Percentiles rank a stretch among this genome's conserved stretches.
phyloP scores from a whole-genome alignment of 2,797 vertebrate genomes.

The Staurois parvus region DNA sequence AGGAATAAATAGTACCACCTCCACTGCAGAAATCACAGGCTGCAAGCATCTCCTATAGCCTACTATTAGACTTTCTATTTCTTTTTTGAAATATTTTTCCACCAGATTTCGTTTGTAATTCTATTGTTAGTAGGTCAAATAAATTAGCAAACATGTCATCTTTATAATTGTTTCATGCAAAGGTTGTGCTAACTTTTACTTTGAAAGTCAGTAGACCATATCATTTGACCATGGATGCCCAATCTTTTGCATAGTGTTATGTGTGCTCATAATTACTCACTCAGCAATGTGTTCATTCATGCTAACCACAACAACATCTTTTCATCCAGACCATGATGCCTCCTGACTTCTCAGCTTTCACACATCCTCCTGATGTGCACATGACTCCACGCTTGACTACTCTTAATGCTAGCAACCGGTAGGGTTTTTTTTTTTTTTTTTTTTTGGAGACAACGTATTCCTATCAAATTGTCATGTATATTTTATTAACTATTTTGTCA shows the following conservation, averaged over 20 bases:
- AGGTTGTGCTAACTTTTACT: too few relatives aligned
- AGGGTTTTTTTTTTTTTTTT: conserved; percentile 16
- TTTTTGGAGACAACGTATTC: conserved; percentile 45
- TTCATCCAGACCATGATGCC: conserved; percentile 10
- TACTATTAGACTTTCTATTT: too few relatives aligned
- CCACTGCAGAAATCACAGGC: too few relatives aligned
- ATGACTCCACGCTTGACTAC: conserved; percentile 43
- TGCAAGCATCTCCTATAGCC: too few relatives aligned
- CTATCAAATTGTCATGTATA: conserved; percentile 45
- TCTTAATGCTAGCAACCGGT: conserved; percentile 51
- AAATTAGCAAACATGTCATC: too few relatives aligned
- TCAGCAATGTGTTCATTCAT: neutral
- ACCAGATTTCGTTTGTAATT: too few relatives aligned
- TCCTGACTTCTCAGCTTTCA: conserved; percentile 40
- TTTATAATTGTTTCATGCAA: too few relatives aligned
- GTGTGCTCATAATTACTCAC: neutral
- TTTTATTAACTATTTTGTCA: conserved; percentile 39
- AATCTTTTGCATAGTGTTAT: neutral
- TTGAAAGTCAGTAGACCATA: too few relatives aligned
- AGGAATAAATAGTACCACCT: too few relatives aligned
- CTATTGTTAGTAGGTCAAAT: too few relatives aligned
- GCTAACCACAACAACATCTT: conserved; percentile 12
- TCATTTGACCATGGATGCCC: too few relatives aligned
- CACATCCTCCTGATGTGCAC: conserved; percentile 25
- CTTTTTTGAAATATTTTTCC: too few relatives aligned